Conservation (phyloP, 2,113 vertebrate genomes). For the Rhabdomys dilectus region DNA sequence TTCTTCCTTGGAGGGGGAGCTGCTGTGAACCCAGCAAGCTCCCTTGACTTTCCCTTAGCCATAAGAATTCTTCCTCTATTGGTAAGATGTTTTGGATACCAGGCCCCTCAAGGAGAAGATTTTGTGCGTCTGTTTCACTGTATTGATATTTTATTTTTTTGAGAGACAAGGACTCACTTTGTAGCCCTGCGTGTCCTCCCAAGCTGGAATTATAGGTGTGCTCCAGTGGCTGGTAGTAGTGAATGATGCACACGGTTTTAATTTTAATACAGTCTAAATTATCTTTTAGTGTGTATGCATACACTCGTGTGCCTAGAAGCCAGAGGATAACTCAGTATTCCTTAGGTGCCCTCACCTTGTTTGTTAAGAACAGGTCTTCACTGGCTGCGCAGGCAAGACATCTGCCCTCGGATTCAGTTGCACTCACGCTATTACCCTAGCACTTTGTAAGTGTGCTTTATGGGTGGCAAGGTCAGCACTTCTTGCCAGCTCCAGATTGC, state of each 20-base stretch:
- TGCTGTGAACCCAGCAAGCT: neutral
- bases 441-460: neutral
- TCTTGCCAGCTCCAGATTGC: neutral
- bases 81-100: neutral
- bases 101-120: neutral
- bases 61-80: neutral
- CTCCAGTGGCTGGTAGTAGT: neutral
- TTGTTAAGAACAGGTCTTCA: neutral
- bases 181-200: neutral
- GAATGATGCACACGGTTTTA: neutral
- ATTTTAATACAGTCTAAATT: neutral
- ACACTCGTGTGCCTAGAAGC: neutral
- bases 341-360: neutral
- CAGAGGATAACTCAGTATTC: neutral
- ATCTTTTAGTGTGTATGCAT: neutral
- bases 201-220: neutral
- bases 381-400: neutral
- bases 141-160: neutral
- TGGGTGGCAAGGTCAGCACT: neutral
- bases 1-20: neutral
- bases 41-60: neutral
- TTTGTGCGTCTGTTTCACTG: neutral
- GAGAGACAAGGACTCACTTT: neutral
- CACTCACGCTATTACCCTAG: neutral
- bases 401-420: neutral